These are phyloP conservation scores for Peribatodes rhomboidaria DNA, from an alignment of 2,888 invertebrate species.

Conservation along the genomic window DNA sequence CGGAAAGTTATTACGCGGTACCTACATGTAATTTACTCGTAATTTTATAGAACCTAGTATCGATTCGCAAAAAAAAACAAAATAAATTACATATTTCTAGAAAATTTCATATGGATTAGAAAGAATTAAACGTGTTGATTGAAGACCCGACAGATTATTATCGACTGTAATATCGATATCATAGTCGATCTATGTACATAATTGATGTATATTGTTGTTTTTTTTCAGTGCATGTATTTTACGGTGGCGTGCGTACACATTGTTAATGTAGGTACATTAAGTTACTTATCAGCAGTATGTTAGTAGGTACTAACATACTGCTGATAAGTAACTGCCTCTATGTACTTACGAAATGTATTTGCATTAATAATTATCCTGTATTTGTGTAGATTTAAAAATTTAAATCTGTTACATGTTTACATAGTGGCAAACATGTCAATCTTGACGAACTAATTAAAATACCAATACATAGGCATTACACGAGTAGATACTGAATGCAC, in stretches of 20 bases:
- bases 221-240: not conserved
- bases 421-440: not conserved
- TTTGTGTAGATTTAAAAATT: not conserved
- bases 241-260: not conserved
- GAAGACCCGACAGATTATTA: constrained; percentile 3
- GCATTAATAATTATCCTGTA: not conserved
- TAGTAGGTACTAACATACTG: no score
- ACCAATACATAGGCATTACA: no score
- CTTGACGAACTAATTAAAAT: not conserved
- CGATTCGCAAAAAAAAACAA: not conserved
- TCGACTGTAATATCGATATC: not conserved
- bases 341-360: not conserved
- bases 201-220: not conserved
- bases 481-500: no score
- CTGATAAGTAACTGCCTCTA: not conserved
- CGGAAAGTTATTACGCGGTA: not conserved
- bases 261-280: no score
- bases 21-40: not conserved
- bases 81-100: constrained; percentile 8
- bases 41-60: not conserved
- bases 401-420: not conserved
- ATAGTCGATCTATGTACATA: no score
- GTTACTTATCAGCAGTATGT: no score
- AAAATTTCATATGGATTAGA: not conserved
- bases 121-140: not conserved